Evolutionary conservation across 1,140 invertebrate genomes (phyloP).

Genomic region (Drosophila bocki): DNA sequence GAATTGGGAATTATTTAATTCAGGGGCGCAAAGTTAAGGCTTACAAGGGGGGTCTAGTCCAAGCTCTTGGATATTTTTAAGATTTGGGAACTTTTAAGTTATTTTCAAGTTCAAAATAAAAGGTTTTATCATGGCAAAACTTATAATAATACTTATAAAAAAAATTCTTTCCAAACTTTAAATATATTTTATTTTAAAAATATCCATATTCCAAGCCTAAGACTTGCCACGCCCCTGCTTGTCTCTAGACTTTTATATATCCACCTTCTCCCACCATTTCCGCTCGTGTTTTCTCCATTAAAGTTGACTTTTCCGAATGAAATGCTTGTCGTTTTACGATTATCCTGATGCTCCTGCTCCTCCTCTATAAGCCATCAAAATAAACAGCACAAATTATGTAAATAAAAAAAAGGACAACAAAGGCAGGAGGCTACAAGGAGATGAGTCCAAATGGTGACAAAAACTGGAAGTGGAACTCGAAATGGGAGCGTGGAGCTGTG

Average conservation of each 20-base stretch:
- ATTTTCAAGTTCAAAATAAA: background rate
- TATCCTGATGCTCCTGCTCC: conserved; percentile 12
- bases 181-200: too few relatives aligned
- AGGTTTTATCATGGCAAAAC: background rate
- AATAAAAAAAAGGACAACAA: conserved; percentile 4
- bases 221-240: background rate
- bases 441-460: conserved; percentile 29
- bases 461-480: conserved; percentile 31
- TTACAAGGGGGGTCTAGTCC: background rate
- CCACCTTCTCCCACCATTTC: background rate
- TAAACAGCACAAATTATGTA: conserved; percentile 54
- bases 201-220: background rate
- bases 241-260: background rate
- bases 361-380: conserved; percentile 52
- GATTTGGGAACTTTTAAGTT: too few relatives aligned
- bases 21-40: background rate
- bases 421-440: background rate
- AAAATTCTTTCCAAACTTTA: too few relatives aligned
- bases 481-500: background rate
- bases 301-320: conserved; percentile 51
- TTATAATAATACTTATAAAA: background rate
- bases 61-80: too few relatives aligned
- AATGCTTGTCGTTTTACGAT: conserved; percentile 68
- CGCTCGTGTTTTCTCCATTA: conserved; percentile 22
- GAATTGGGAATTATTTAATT: background rate